A percentile compares a stretch with the other conserved stretches of the same genome.
Evolutionary conservation across 2,888 invertebrate genomes (phyloP).

Genomic region (Rhabditoides inermis): DNA sequence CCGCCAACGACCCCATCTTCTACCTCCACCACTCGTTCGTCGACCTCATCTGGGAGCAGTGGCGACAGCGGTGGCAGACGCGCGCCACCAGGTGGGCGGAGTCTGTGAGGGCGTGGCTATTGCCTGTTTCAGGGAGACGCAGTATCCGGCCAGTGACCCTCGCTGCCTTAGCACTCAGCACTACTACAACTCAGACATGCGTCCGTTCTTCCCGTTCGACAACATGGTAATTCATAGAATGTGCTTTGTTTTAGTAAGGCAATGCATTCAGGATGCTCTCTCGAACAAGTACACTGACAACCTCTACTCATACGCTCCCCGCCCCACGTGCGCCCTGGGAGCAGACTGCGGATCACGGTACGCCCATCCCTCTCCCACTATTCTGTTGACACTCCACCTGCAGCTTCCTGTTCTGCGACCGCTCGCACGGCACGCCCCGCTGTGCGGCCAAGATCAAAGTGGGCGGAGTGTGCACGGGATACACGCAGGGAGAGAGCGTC

Average conservation of each 20-base stretch:
- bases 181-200: too few species aligned
- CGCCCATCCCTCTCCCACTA: too few species aligned
- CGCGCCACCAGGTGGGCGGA: too few species aligned
- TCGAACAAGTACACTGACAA: constrained; percentile 11
- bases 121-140: too few species aligned
- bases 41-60: constrained; percentile 52
- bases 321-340: constrained; percentile 5
- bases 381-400: background rate
- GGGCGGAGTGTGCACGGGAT: constrained; percentile 6
- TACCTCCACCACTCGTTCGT: constrained; percentile 53
- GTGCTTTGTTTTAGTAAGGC: too few species aligned
- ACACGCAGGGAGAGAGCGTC: constrained; percentile 1
- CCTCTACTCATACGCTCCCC: constrained; percentile 7
- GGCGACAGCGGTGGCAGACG: constrained; percentile 19
- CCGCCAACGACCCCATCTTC: constrained; percentile 53
- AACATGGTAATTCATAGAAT: too few species aligned
- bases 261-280: too few species aligned
- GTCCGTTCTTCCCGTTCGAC: too few species aligned
- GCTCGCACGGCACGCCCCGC: background rate
- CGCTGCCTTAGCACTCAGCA: too few species aligned
- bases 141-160: too few species aligned
- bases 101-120: too few species aligned
- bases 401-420: constrained; percentile 6
- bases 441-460: constrained; percentile 6
- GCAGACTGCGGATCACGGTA: too few species aligned